Base-by-base conservation (phyloP, 2,113 vertebrate species). In the Oceanodroma tethys region DNA sequence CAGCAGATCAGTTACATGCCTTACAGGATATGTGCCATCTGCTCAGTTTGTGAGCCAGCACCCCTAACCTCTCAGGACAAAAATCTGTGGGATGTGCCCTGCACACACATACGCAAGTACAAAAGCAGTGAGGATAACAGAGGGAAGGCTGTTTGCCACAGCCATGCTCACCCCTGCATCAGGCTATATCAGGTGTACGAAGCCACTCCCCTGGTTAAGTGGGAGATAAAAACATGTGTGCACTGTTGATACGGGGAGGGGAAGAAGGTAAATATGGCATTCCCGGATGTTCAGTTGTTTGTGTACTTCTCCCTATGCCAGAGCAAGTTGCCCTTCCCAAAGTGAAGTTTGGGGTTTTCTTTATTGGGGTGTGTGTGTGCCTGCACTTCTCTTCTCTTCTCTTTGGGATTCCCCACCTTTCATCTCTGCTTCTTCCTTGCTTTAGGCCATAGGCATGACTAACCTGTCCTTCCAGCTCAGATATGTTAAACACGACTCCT, bases 381-480 rank as follows among this genome's bases (percentile, higher is more conserved):
- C 40, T 50, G 34, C n/a, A 50, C 9, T 34, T 87, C 86, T 72
- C 20, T 38, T 87, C 86, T 72, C 20, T 38, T 92, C 25, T 53
- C 48, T 75, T 85, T 65, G 94, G 87, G 94, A 96, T 88, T 96
- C 84, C 79, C 78, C 74, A 47, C 38, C 87, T 97, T 94, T 96
- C 63, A 91, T 93, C 58, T 91, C 34, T 84, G 47, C 8, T 29
- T 81, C 94, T 95, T 96, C 84, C 78, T 96, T 90, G 81, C 79
- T 90, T 94, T 62, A 88, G 93, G 91, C 71, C 42, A 88, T 76
- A 34, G 22, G 25, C 70, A 40, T 76, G 89, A 93, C 50, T 66
- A 97, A 96, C 91, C 73, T 66, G 96, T 86, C 93, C 74, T 93
- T 95, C 91, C 81, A 78, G 91, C 74, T 95, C 47, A 40, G 50